These are phyloP conservation scores for Phorcus lineatus DNA, from an alignment of 2,888 invertebrate genomes.

Conservation along the genomic window DNA sequence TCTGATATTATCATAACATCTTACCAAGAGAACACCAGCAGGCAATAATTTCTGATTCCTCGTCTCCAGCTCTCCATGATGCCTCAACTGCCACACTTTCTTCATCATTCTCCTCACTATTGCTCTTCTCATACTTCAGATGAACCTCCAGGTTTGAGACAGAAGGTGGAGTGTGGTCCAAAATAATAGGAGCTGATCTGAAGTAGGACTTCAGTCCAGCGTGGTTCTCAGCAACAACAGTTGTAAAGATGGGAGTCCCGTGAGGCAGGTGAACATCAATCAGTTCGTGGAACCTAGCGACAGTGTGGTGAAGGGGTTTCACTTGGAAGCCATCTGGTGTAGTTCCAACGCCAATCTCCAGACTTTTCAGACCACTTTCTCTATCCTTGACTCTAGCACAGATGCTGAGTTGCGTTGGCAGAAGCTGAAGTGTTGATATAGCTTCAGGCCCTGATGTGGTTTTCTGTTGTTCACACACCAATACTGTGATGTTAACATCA, in stretches of 20 bases:
- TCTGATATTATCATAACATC: no score
- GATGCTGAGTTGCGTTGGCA: not conserved
- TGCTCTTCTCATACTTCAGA: not conserved
- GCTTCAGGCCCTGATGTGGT: not conserved
- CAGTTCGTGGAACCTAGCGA: not conserved
- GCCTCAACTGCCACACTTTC: not conserved
- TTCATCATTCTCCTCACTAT: not conserved
- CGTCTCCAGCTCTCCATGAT: not conserved
- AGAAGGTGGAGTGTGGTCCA: slow-evolving; percentile 8
- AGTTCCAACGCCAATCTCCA: slow-evolving; percentile 16
- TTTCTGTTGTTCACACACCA: not conserved
- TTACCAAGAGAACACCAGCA: slow-evolving; percentile 10
- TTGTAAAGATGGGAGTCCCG: slow-evolving; percentile 14
- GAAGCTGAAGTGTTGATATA: not conserved
- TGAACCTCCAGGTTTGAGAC: not conserved
- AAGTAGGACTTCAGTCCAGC: slow-evolving; percentile 6
- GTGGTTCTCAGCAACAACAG: slow-evolving; percentile 5
- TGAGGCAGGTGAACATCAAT: not conserved
- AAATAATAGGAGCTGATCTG: not conserved
- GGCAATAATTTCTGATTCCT: not conserved
- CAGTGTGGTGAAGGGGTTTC: not conserved
- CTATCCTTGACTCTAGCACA: not conserved
- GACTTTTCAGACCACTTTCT: not conserved
- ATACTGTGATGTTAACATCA: not conserved
- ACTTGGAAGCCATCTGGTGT: slow-evolving; percentile 17